Conservation (phyloP, 1,140 invertebrate species). For the Drosophila jambulina region DNA sequence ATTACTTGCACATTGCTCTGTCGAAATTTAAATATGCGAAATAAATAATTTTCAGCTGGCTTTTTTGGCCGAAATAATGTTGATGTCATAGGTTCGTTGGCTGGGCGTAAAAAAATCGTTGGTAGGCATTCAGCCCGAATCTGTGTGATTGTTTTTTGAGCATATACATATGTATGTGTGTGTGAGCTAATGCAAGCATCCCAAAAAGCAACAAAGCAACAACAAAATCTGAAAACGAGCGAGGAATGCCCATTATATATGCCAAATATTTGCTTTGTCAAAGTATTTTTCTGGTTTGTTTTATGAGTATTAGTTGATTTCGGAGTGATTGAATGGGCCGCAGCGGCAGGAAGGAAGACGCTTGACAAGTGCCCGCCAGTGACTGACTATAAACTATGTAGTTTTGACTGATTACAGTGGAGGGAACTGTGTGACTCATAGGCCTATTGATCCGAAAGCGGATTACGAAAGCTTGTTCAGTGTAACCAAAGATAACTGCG, state of each 20-base stretch:
- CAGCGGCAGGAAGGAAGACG: constrained; percentile 15
- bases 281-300: constrained; percentile 59
- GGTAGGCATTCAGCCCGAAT: constrained; percentile 58
- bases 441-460: background rate
- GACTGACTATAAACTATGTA: constrained; percentile 31
- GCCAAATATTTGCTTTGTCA: constrained; percentile 65
- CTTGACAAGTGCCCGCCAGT: constrained; percentile 2
- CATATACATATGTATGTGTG: constrained; percentile 23
- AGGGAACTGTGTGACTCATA: constrained; percentile 22
- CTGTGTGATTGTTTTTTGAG: constrained; percentile 29
- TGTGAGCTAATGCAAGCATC: constrained; percentile 65
- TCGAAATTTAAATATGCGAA: constrained; percentile 51
- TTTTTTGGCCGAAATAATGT: constrained; percentile 68
- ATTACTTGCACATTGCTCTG: constrained; percentile 56
- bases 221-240: constrained; percentile 47
- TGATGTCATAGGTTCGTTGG: constrained; percentile 68
- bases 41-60: constrained; percentile 43
- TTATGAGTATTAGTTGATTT: constrained; percentile 54
- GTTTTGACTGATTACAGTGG: constrained; percentile 34
- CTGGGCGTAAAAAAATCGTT: constrained; percentile 59
- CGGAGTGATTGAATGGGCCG: constrained; percentile 36
- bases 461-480: background rate
- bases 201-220: constrained; percentile 34
- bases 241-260: constrained; percentile 63
- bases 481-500: constrained; percentile 40